Evolutionary conservation across 2,888 invertebrate genomes (phyloP).

Genomic region (Rotaria macrura): DNA sequence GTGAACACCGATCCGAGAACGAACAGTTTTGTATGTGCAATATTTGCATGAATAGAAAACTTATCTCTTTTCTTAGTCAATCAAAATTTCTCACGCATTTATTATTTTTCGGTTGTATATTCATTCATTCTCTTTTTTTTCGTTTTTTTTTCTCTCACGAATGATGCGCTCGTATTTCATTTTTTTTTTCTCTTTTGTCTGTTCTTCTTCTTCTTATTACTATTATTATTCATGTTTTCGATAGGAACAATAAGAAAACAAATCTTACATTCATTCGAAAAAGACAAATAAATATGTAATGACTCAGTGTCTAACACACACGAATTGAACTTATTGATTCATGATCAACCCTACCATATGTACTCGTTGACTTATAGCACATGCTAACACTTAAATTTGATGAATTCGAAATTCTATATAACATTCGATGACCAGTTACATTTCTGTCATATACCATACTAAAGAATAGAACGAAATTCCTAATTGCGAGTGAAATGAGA

Average conservation of each 20-base stretch:
- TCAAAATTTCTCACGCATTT: background rate
- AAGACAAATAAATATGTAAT: slow-evolving; percentile 6
- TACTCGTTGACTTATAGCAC: no score
- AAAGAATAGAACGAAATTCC: no score
- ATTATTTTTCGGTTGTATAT: slow-evolving; percentile 5
- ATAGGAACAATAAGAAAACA: background rate
- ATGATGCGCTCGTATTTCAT: background rate
- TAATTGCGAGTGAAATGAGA: no score
- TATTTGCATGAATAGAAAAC: slow-evolving; percentile 2
- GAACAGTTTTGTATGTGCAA: background rate
- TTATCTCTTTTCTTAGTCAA: background rate
- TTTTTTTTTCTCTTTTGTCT: background rate
- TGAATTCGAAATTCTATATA: no score
- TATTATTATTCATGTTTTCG: background rate
- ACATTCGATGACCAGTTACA: no score
- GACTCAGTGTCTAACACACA: background rate
- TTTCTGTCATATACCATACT: no score
- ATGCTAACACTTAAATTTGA: no score
- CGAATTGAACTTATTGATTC: background rate
- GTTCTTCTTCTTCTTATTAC: background rate
- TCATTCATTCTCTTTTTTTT: background rate
- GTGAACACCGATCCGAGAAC: background rate
- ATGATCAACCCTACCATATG: no score
- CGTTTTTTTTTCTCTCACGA: background rate
- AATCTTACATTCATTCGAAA: background rate